A percentile compares a stretch with the other conserved stretches of the same genome.
phyloP scores from a whole-genome alignment of 2,888 invertebrate genomes.

The Ophion obscuratus region DNA sequence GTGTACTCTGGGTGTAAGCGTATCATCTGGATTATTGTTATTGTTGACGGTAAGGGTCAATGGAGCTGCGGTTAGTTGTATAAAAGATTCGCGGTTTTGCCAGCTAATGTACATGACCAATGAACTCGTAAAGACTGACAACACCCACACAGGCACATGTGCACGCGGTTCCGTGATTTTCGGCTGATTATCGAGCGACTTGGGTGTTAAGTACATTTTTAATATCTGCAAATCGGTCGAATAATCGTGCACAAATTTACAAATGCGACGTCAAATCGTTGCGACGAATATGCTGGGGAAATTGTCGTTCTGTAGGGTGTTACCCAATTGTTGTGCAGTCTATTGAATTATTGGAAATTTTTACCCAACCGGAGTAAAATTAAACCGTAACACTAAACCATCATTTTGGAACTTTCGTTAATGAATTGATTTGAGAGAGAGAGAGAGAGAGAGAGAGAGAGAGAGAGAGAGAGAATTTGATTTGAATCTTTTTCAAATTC shows the following conservation, averaged over 20 bases:
- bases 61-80: conserved; percentile 52
- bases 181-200: neutral
- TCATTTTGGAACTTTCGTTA: no score
- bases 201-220: neutral
- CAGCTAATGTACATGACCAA: conserved; percentile 49
- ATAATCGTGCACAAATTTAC: neutral
- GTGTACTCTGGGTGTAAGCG: conserved; percentile 33
- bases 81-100: conserved; percentile 60
- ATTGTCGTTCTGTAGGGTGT: neutral
- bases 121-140: conserved; percentile 28
- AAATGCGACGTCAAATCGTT: no score
- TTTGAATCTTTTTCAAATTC: no score
- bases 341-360: no score
- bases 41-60: conserved; percentile 58
- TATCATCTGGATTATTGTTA: conserved; percentile 68
- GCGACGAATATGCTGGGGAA: neutral
- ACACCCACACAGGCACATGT: neutral
- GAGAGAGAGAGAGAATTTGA: no score
- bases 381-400: no score
- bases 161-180: neutral
- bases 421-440: no score
- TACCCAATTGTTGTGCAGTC: no score
- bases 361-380: no score
- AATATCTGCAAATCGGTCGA: neutral
- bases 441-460: no score